Percentiles rank a stretch among this genome's conserved stretches.
Evolutionary conservation across 2,888 invertebrate genomes (phyloP).

Genomic region (Lasioglossum villosulum): DNA sequence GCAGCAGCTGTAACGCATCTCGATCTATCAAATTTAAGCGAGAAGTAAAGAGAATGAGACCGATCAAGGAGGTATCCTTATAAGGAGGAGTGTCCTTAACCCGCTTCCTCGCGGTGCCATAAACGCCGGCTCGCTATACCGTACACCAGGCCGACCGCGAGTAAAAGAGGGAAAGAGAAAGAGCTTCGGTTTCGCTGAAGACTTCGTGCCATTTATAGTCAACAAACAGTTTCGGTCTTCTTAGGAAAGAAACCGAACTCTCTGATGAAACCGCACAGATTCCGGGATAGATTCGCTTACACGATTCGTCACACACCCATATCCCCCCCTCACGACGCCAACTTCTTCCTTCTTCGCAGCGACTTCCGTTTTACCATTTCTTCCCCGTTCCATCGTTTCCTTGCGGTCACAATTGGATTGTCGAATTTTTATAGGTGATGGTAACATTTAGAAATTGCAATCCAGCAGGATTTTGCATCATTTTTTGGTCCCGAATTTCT

Average conservation of each 20-base stretch:
- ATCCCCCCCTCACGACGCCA: background rate
- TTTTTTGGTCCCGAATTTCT: too few relatives aligned
- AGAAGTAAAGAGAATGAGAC: conserved; percentile 60
- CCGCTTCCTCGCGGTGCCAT: conserved; percentile 78
- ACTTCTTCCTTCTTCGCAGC: background rate
- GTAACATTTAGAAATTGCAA: too few relatives aligned
- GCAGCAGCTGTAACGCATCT: conserved; percentile 1
- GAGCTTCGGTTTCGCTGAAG: conserved; percentile 47
- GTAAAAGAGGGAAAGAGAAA: conserved; percentile 51
- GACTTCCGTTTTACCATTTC: conserved; percentile 5
- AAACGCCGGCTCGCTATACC: conserved; percentile 53
- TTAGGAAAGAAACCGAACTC: conserved; percentile 62
- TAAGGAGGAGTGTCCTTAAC: conserved; percentile 84
- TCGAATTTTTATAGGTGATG: background rate
- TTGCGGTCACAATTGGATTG: background rate
- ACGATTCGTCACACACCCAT: conserved; percentile 31
- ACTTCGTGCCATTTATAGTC: conserved; percentile 80
- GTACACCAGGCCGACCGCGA: conserved; percentile 29
- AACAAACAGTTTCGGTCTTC: conserved; percentile 59
- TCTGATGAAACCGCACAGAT: conserved; percentile 64
- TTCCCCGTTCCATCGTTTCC: background rate
- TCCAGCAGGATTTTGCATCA: too few relatives aligned
- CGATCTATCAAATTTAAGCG: conserved; percentile 35
- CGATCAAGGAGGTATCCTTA: conserved; percentile 81
- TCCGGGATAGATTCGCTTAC: conserved; percentile 47